These are phyloP conservation scores for Myathropa florea DNA, from an alignment of 2,888 invertebrate genomes.

Conservation along the genomic window DNA sequence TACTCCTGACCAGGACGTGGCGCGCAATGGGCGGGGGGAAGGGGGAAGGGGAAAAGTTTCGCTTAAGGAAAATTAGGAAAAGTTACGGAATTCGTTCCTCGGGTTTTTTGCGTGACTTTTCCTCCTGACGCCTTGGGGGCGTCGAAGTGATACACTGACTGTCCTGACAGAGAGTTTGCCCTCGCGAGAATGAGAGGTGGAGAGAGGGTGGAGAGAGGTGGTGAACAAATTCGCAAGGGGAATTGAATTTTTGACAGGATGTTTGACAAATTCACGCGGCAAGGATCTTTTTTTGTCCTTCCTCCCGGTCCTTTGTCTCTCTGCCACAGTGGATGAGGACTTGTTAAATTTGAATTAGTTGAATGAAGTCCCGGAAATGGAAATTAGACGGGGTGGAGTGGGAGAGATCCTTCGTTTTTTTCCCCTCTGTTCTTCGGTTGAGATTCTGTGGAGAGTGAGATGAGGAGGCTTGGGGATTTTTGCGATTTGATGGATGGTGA, in stretches of 20 bases:
- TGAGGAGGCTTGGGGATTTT: not conserved
- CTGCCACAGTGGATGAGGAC: slow-evolving; percentile 27
- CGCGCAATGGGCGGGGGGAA: not conserved
- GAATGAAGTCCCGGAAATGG: slow-evolving; percentile 58
- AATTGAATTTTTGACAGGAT: slow-evolving; percentile 70
- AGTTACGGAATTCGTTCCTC: slow-evolving; percentile 43
- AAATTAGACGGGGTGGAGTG: slow-evolving; percentile 24
- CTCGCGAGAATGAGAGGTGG: not conserved
- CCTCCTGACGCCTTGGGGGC: slow-evolving; percentile 52
- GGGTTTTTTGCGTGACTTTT: slow-evolving; percentile 41
- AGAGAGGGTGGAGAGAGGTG: not conserved
- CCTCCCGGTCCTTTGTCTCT: not conserved
- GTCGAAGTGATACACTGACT: slow-evolving; percentile 11
- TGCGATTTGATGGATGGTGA: not conserved
- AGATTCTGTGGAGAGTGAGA: not conserved
- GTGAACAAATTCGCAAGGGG: slow-evolving; percentile 38
- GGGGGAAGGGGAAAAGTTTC: slow-evolving; percentile 42
- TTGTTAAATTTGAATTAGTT: slow-evolving; percentile 69
- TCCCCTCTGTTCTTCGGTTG: too few species aligned
- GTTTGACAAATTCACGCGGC: slow-evolving; percentile 62
- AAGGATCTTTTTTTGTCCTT: not conserved
- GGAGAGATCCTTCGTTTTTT: not conserved
- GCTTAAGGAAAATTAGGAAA: slow-evolving; percentile 66
- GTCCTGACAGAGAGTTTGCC: not conserved
- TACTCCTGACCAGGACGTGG: not conserved